These are phyloP conservation scores for Cremastobaeus sp. DNA, from an alignment of 2,888 invertebrate species.

Conservation along the genomic window DNA sequence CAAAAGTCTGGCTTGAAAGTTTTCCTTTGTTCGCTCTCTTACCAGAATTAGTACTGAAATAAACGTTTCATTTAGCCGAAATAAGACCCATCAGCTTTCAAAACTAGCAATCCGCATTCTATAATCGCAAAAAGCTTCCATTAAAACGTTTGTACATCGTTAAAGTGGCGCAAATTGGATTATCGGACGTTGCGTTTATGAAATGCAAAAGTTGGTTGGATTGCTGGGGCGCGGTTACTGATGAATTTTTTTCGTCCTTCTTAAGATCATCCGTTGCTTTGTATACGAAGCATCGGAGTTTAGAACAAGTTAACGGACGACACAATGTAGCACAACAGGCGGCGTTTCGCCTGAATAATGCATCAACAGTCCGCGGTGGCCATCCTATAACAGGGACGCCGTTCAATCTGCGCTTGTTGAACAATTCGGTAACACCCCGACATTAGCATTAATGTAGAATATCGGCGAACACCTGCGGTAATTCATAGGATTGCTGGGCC, in stretches of 20 bases:
- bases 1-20: no score
- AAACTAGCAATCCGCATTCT: slow-evolving; percentile 25
- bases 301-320: slow-evolving; percentile 75
- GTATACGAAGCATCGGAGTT: slow-evolving; percentile 67
- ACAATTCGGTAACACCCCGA: slow-evolving; percentile 73
- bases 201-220: slow-evolving; percentile 50
- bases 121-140: slow-evolving; percentile 47
- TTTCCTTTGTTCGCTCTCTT: no score
- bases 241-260: slow-evolving; percentile 49
- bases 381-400: slow-evolving; percentile 67
- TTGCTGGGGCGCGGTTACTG: slow-evolving; percentile 39
- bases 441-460: slow-evolving; percentile 74
- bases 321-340: slow-evolving; percentile 69
- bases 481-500: slow-evolving; percentile 68
- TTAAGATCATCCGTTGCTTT: slow-evolving; percentile 54
- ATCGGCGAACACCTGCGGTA: slow-evolving; percentile 72
- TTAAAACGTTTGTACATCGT: slow-evolving; percentile 45
- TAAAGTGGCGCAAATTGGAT: slow-evolving; percentile 50
- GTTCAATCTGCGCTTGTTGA: slow-evolving; percentile 74
- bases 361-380: slow-evolving; percentile 72
- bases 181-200: slow-evolving; percentile 49
- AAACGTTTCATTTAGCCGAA: slow-evolving; percentile 28
- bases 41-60: slow-evolving; percentile 12
- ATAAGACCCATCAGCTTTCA: slow-evolving; percentile 38
- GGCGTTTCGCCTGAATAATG: slow-evolving; percentile 76